Evolutionary conservation across 2,888 invertebrate genomes (phyloP).

Genomic region (Oscheius sp.): DNA sequence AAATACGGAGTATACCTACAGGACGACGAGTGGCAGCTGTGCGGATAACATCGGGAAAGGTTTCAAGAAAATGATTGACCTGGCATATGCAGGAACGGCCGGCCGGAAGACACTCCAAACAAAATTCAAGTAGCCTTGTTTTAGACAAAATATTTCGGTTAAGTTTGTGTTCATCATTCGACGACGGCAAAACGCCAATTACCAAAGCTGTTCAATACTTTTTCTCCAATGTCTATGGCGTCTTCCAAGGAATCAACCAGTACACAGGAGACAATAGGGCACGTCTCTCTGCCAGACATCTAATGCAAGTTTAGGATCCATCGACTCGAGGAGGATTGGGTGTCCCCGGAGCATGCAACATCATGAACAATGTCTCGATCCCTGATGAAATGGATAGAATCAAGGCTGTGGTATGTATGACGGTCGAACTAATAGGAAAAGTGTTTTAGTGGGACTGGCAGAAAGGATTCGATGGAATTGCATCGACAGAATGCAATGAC

Average conservation of each 20-base stretch:
- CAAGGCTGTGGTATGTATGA: conserved; percentile 40
- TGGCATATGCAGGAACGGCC: conserved; percentile 43
- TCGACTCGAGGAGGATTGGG: conserved; percentile 47
- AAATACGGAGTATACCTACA: conserved; percentile 56
- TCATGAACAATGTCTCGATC: conserved; percentile 42
- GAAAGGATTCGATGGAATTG: conserved; percentile 30
- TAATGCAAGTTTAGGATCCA: conserved; percentile 32
- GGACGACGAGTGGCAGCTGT: conserved; percentile 42
- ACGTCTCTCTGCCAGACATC: background rate
- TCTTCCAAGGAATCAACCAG: conserved; percentile 91
- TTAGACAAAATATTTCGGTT: conserved; percentile 5
- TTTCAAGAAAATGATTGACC: conserved; percentile 43
- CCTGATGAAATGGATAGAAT: conserved; percentile 43
- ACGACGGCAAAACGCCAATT: conserved; percentile 38
- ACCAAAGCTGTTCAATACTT: conserved; percentile 80
- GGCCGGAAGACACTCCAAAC: conserved; percentile 34
- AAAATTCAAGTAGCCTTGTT: conserved; percentile 39
- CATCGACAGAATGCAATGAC: conserved; percentile 40
- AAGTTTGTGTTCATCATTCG: conserved; percentile 48
- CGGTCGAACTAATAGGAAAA: background rate
- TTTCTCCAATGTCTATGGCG: conserved; percentile 84
- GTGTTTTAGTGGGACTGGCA: conserved; percentile 42
- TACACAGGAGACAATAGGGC: conserved; percentile 80
- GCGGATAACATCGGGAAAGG: conserved; percentile 44
- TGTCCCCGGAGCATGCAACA: conserved; percentile 47